phyloP scores from a whole-genome alignment of 2,113 vertebrate genomes.

The Pedionomus torquatus region DNA sequence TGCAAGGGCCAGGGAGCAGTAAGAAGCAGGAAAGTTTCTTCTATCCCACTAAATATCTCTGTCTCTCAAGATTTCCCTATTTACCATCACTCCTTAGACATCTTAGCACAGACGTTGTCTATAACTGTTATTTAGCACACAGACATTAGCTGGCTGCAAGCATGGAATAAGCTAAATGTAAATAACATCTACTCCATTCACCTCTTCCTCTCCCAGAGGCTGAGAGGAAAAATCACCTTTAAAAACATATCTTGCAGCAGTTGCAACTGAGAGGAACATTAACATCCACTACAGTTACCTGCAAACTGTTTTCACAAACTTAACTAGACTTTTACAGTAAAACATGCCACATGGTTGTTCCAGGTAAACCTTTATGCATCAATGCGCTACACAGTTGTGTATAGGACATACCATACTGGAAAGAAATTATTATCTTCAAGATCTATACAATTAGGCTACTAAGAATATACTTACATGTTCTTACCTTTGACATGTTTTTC shows the following conservation, averaged over 20 bases:
- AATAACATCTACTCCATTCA: background rate
- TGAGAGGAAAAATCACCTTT: background rate
- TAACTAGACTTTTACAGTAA: background rate
- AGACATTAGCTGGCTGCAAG: background rate
- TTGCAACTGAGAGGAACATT: background rate
- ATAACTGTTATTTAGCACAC: background rate
- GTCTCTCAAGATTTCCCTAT: background rate
- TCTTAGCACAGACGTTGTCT: background rate
- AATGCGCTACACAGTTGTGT: background rate
- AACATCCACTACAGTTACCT: background rate
- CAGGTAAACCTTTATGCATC: background rate
- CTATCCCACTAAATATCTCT: background rate
- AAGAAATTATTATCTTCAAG: background rate
- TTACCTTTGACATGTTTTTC: background rate
- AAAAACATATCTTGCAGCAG: background rate
- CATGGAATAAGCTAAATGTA: background rate
- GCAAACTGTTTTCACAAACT: background rate
- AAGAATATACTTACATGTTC: background rate
- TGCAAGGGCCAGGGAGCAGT: background rate
- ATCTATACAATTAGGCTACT: background rate
- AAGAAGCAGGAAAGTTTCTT: background rate
- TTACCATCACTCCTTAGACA: rapidly evolving
- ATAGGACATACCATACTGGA: background rate
- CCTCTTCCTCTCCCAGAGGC: background rate
- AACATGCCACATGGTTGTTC: rapidly evolving